Conservation (phyloP, 2,888 invertebrate species). For the Epirrhoe tristata region DNA sequence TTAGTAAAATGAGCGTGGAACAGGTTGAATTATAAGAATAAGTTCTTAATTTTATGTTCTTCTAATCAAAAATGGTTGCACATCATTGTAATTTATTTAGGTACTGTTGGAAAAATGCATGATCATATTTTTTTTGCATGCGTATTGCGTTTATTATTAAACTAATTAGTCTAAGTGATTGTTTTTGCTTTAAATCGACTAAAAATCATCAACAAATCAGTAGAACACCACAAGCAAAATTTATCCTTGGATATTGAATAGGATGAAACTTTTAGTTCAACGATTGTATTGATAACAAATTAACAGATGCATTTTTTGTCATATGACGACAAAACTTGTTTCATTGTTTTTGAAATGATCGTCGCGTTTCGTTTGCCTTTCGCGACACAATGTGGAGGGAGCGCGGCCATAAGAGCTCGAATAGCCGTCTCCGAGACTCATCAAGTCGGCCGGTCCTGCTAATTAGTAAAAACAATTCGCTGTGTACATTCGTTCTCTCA, state of each 20-base stretch:
- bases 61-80: conserved; percentile 13
- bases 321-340: conserved; percentile 45
- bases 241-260: background rate
- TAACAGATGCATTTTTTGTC: conserved; percentile 45
- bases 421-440: conserved; percentile 57
- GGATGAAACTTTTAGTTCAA: conserved; percentile 10
- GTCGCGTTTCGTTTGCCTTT: conserved; percentile 46
- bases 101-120: background rate
- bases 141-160: no score
- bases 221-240: background rate
- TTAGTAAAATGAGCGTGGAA: conserved; percentile 25
- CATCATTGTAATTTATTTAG: background rate
- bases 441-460: conserved; percentile 75
- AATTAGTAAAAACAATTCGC: conserved; percentile 84
- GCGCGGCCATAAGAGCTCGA: conserved; percentile 48
- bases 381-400: conserved; percentile 47
- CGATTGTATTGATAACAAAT: conserved; percentile 42
- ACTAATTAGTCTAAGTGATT: no score
- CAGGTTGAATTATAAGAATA: conserved; percentile 15
- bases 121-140: no score
- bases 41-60: conserved; percentile 14
- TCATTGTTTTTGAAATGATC: conserved; percentile 60
- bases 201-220: background rate
- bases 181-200: background rate
- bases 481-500: conserved; percentile 73